Evolutionary conservation across 1,140 invertebrate species (phyloP).

Genomic region (Drosophila guanche): DNA sequence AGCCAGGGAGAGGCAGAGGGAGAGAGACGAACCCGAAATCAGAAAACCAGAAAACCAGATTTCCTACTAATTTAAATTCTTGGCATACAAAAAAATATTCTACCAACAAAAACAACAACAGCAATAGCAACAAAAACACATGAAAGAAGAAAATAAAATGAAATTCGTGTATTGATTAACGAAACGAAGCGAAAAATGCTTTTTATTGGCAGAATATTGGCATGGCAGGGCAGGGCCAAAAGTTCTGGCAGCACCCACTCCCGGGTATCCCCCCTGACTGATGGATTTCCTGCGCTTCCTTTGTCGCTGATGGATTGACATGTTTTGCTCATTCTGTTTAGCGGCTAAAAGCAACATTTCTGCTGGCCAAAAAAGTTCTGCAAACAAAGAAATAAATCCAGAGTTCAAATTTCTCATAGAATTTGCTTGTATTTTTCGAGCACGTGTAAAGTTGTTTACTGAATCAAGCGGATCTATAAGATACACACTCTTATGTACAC

Average conservation of each 20-base stretch:
- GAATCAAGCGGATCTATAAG: slow-evolving; percentile 25
- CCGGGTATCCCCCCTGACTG: neutral
- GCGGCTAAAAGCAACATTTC: slow-evolving; percentile 15
- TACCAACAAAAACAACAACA: slow-evolving; percentile 39
- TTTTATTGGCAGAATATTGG: slow-evolving; percentile 73
- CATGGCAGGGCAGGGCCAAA: neutral
- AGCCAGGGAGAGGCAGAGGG: slow-evolving; percentile 4
- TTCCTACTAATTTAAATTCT: slow-evolving; percentile 82
- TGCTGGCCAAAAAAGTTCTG: slow-evolving; percentile 7
- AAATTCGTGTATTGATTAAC: slow-evolving; percentile 62
- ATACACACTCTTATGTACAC: neutral
- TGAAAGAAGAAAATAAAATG: slow-evolving; percentile 38
- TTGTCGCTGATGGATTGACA: slow-evolving; percentile 51
- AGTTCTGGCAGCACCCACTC: neutral
- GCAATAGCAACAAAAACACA: slow-evolving; percentile 17
- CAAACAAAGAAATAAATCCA: slow-evolving; percentile 31
- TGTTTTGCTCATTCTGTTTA: slow-evolving; percentile 23
- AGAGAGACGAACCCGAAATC: slow-evolving; percentile 66
- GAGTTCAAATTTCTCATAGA: slow-evolving; percentile 10
- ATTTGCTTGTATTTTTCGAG: slow-evolving; percentile 24
- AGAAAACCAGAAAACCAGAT: slow-evolving; percentile 78
- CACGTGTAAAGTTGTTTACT: slow-evolving; percentile 44
- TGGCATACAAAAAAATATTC: slow-evolving; percentile 78
- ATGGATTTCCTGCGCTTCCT: slow-evolving; percentile 34
- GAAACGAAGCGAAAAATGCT: slow-evolving; percentile 65